phyloP scores from a whole-genome alignment of 1,140 invertebrate species.

The Panulirus ornatus region DNA sequence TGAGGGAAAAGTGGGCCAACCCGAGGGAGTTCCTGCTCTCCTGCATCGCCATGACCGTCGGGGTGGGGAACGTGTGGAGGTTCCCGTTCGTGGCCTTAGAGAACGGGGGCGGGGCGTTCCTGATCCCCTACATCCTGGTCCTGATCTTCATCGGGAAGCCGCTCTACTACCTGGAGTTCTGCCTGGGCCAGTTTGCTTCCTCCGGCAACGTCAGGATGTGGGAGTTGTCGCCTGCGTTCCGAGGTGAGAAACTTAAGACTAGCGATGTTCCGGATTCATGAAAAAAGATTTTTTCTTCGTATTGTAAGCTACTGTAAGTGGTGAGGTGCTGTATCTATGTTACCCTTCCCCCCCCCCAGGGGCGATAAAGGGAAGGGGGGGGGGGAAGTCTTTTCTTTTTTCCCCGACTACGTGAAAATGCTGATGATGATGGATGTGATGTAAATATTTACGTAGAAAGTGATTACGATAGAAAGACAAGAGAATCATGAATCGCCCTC shows the following conservation, averaged over 20 bases:
- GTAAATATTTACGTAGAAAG: too few species aligned
- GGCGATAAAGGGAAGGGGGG: too few species aligned
- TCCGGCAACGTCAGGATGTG: conserved; percentile 34
- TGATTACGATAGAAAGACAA: too few species aligned
- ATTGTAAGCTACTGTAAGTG: too few species aligned
- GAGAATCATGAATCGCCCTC: too few species aligned
- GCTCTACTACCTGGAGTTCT: conserved; percentile 61
- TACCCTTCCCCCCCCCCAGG: too few species aligned
- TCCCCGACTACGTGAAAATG: too few species aligned
- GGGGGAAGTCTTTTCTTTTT: too few species aligned
- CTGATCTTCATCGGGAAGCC: conserved; percentile 80
- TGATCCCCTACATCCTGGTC: conserved; percentile 79
- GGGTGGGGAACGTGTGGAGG: conserved; percentile 79
- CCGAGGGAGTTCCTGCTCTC: conserved; percentile 78
- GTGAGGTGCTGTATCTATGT: too few species aligned
- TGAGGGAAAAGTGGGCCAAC: conserved; percentile 76
- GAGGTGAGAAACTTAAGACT: conserved; percentile 35
- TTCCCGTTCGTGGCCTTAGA: conserved; percentile 79
- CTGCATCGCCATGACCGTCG: conserved; percentile 78
- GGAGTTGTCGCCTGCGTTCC: conserved; percentile 73
- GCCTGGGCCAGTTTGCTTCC: conserved; percentile 37
- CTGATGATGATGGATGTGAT: too few species aligned
- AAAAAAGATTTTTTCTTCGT: too few species aligned
- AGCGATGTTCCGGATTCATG: too few species aligned
- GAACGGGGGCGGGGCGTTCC: conserved; percentile 80